Percentiles rank a stretch among this genome's conserved stretches.
Evolutionary conservation across 1,140 invertebrate species (phyloP).

Genomic region (Listronotus bonariensis): DNA sequence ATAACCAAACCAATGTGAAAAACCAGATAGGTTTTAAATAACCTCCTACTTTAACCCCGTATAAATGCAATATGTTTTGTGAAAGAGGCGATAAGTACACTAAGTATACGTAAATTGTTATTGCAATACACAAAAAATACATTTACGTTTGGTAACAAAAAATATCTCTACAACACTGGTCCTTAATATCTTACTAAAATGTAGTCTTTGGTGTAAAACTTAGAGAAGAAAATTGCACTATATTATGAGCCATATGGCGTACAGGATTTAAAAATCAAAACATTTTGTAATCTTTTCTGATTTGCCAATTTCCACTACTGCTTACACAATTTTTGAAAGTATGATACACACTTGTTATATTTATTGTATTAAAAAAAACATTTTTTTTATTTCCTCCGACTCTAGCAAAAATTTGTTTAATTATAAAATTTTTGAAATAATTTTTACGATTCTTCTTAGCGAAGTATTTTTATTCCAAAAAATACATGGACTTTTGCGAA

Average conservation of each 20-base stretch:
- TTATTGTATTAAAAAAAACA: no score
- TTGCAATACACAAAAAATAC: not conserved
- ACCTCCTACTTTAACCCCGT: not conserved
- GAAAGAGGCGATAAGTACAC: not conserved
- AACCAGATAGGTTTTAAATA: no score
- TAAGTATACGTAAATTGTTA: not conserved
- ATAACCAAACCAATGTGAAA: no score
- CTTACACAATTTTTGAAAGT: no score
- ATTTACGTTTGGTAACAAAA: not conserved
- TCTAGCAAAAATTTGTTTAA: no score
- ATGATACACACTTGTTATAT: no score
- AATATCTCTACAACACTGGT: not conserved
- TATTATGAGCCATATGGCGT: not conserved
- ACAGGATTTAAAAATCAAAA: not conserved
- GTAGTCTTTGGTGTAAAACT: slow-evolving; percentile 16
- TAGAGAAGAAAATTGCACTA: slow-evolving; percentile 15
- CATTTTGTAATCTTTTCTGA: not conserved
- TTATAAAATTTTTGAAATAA: no score
- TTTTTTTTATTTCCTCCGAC: no score
- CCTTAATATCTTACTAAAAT: slow-evolving; percentile 1
- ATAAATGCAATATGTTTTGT: not conserved
- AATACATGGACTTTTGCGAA: no score
- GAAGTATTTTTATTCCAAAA: no score
- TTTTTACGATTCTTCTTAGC: no score
- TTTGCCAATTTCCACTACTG: no score